Conservation (phyloP, 2,888 invertebrate species). For the Stegana nigrithorax region DNA sequence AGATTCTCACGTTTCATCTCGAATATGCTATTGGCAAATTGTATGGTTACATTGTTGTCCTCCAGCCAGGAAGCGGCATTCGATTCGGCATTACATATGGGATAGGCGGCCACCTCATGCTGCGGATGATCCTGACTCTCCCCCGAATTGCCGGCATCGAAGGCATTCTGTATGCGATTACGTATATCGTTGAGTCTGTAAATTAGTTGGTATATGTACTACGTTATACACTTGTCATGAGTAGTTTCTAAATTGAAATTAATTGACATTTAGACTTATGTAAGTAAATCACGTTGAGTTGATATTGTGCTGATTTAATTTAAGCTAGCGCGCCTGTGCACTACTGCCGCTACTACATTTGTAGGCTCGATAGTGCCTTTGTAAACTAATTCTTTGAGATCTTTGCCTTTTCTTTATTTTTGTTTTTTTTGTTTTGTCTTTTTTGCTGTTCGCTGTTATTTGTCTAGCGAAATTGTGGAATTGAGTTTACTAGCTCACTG, state of each 20-base stretch:
- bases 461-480: no score
- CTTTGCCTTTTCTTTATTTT: constrained; percentile 34
- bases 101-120: constrained; percentile 67
- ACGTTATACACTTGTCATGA: no score
- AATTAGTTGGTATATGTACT: no score
- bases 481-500: constrained; percentile 18
- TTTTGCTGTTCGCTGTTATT: no score
- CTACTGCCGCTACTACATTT: constrained; percentile 18
- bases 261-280: constrained; percentile 53
- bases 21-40: constrained; percentile 64
- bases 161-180: constrained; percentile 55
- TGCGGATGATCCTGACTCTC: constrained; percentile 50
- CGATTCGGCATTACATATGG: constrained; percentile 63
- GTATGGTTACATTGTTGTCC: constrained; percentile 62
- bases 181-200: constrained; percentile 61
- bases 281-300: constrained; percentile 22
- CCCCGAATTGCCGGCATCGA: constrained; percentile 45
- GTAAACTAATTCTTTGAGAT: constrained; percentile 35
- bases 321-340: constrained; percentile 29
- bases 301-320: constrained; percentile 56
- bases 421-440: no score
- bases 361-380: constrained; percentile 38
- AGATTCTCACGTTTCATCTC: constrained; percentile 51
- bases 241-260: constrained; percentile 28
- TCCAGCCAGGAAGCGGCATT: constrained; percentile 61